A percentile compares a stretch with the other conserved stretches of the same genome.
These are phyloP conservation scores for Phrynocephalus vlangalii DNA, from an alignment of 2,797 vertebrate genomes.

Conservation along the genomic window DNA sequence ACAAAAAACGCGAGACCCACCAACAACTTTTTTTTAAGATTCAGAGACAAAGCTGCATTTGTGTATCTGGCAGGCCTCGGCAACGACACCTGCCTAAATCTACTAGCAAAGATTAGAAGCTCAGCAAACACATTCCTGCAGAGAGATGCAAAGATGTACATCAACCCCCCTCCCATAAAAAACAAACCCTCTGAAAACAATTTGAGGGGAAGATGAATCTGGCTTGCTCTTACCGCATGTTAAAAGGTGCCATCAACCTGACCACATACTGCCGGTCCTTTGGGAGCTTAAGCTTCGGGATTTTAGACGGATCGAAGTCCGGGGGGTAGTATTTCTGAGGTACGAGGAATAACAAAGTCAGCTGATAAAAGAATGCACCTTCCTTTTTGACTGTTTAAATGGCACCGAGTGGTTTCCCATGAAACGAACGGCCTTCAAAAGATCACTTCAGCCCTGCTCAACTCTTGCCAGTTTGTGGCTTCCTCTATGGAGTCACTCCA, in stretches of 20 bases:
- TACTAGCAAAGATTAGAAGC: background rate
- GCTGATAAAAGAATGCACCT: no score
- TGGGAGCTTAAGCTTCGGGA: slow-evolving; percentile 94
- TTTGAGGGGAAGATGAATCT: background rate
- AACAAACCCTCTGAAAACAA: no score
- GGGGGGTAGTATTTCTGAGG: slow-evolving; percentile 92
- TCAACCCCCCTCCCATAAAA: no score
- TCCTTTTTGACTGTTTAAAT: background rate
- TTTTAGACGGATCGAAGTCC: slow-evolving; percentile 94
- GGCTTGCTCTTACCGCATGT: slow-evolving; percentile 87
- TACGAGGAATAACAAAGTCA: fast-evolving
- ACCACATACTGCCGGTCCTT: slow-evolving; percentile 96
- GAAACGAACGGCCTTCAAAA: no score
- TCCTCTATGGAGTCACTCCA: no score
- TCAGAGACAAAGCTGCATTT: background rate
- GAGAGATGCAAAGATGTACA: background rate
- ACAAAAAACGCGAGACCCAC: no score
- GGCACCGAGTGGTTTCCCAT: no score
- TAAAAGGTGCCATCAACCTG: slow-evolving; percentile 93
- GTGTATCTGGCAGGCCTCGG: background rate
- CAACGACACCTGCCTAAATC: background rate
- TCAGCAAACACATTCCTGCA: no score
- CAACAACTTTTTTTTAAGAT: no score
- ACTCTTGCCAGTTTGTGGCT: no score
- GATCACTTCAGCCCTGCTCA: no score